Evolutionary conservation across 2,888 invertebrate genomes (phyloP).

Genomic region (Prenolepis imparis): DNA sequence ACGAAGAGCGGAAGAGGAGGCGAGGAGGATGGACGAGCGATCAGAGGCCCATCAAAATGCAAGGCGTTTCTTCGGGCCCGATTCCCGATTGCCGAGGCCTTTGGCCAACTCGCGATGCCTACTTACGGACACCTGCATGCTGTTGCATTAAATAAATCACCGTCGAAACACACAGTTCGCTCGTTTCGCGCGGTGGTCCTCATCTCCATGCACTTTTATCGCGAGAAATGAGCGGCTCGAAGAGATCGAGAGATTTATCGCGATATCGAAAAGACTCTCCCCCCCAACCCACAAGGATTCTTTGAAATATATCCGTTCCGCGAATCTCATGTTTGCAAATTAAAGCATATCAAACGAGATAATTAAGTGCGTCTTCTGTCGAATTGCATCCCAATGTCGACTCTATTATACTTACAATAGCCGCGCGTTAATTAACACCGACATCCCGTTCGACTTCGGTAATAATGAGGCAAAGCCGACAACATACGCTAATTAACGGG

Average conservation of each 20-base stretch:
- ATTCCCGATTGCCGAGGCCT: constrained; percentile 65
- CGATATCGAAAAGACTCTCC: constrained; percentile 28
- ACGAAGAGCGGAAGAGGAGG: constrained; percentile 47
- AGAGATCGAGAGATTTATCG: constrained; percentile 66
- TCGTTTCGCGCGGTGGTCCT: constrained; percentile 74
- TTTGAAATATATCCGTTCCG: not conserved
- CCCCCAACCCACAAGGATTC: constrained; percentile 3
- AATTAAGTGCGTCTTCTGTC: constrained; percentile 7
- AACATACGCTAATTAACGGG: constrained; percentile 15
- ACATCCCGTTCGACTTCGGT: constrained; percentile 9
- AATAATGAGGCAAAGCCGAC: constrained; percentile 11
- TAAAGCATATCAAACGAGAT: not conserved
- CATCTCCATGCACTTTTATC: constrained; percentile 68
- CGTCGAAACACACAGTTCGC: constrained; percentile 69
- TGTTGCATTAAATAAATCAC: constrained; percentile 79
- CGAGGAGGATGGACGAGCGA: constrained; percentile 58
- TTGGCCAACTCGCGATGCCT: constrained; percentile 36
- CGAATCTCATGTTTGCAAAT: not conserved
- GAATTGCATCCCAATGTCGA: constrained; percentile 69
- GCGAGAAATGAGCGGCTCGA: constrained; percentile 60
- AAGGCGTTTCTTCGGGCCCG: constrained; percentile 66
- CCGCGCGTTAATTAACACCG: constrained; percentile 36
- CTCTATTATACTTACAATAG: constrained; percentile 38
- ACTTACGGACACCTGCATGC: constrained; percentile 71
- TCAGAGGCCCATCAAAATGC: constrained; percentile 77